Evolutionary conservation across 1,140 invertebrate species (phyloP).

Genomic region (Monomorium pharaonis): DNA sequence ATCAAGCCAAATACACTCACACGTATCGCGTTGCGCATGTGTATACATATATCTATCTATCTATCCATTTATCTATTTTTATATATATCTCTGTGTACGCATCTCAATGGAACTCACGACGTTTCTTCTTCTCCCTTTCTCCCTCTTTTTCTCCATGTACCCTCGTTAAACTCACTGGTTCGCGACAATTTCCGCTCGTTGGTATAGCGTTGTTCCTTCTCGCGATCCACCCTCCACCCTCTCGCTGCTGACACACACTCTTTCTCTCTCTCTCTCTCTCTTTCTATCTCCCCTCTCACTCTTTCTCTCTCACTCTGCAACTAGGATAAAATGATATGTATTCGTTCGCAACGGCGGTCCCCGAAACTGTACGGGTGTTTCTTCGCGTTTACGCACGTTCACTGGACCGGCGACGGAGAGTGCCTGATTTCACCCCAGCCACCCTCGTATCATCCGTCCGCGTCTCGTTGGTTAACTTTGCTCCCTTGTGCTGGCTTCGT

Average conservation of each 20-base stretch:
- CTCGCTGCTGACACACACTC: not conserved
- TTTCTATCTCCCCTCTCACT: not conserved
- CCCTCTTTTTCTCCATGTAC: conserved; percentile 5
- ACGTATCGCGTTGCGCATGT: conserved; percentile 51
- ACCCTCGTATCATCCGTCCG: conserved; percentile 17
- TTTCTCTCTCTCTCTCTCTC: not conserved
- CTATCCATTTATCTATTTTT: not conserved
- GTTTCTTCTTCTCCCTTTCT: not conserved
- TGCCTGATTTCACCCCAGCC: conserved; percentile 23
- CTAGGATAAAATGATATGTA: conserved; percentile 57
- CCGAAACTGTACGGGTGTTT: not conserved
- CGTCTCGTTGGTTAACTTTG: conserved; percentile 5
- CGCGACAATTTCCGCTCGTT: conserved; percentile 3
- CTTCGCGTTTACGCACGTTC: conserved; percentile 7
- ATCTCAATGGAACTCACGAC: conserved; percentile 20
- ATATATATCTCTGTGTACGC: conserved; percentile 29
- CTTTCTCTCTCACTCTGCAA: conserved; percentile 21
- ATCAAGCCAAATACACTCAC: conserved; percentile 52
- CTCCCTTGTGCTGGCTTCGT: not conserved
- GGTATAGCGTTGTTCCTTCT: not conserved
- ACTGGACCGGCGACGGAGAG: conserved; percentile 1
- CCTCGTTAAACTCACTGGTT: not conserved
- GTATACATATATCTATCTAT: conserved; percentile 39
- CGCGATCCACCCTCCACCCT: not conserved
- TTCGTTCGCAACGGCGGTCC: conserved; percentile 36